Evolutionary conservation across 2,888 invertebrate genomes (phyloP).

Genomic region (Drosophila algonquin): DNA sequence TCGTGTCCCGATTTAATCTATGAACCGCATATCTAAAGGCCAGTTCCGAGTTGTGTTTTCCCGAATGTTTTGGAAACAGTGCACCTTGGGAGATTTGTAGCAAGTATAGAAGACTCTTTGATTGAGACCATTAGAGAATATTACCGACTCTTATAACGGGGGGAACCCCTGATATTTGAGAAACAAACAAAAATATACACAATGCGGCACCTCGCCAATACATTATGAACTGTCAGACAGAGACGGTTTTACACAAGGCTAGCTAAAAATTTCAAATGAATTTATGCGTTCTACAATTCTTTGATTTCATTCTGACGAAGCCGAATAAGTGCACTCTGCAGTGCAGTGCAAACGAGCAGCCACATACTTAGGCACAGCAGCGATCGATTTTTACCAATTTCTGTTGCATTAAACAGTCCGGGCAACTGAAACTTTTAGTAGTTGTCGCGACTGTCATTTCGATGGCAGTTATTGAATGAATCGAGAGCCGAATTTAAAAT

Average conservation of each 20-base stretch:
- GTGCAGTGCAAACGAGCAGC: neutral
- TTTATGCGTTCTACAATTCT: neutral
- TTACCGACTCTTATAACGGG: constrained; percentile 52
- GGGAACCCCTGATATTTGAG: constrained; percentile 28
- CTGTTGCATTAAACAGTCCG: neutral
- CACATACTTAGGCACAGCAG: neutral
- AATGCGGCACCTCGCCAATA: neutral
- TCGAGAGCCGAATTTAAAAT: constrained; percentile 38
- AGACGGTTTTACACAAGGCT: neutral
- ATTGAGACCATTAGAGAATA: neutral
- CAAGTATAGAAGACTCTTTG: neutral
- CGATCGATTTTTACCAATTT: neutral
- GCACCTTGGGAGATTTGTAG: constrained; percentile 86
- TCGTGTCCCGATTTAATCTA: constrained; percentile 90
- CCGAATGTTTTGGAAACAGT: constrained; percentile 88
- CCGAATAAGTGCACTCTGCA: neutral
- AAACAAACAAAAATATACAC: constrained; percentile 9
- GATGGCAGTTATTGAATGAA: neutral
- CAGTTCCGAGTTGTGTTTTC: constrained; percentile 88
- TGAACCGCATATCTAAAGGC: constrained; percentile 93
- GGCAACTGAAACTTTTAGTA: neutral
- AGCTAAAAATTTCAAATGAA: neutral
- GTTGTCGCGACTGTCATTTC: neutral
- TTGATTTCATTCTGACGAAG: constrained; percentile 1
- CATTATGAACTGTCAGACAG: constrained; percentile 1